A percentile compares a stretch with the other conserved stretches of the same genome.
Conservation (phyloP, 2,888 invertebrate genomes). For the Mimachlamys varia region DNA sequence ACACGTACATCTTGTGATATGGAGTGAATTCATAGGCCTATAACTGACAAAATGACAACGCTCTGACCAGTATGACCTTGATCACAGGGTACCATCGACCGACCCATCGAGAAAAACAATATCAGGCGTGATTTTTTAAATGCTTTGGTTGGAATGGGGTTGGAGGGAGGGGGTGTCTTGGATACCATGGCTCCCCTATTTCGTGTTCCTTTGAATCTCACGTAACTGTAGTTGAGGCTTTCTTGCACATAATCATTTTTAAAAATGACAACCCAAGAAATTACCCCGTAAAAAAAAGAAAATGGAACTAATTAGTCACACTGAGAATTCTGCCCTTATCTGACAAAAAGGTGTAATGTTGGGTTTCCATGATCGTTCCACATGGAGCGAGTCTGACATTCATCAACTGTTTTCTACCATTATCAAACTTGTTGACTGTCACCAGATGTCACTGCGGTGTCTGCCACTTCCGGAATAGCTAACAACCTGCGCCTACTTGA, state of each 20-base stretch:
- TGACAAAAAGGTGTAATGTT: too few species aligned
- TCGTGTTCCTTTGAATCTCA: not conserved
- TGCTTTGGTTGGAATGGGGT: too few species aligned
- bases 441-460: not conserved
- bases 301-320: not conserved
- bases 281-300: not conserved
- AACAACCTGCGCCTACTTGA: not conserved
- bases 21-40: too few species aligned
- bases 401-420: not conserved
- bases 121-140: too few species aligned
- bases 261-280: not conserved
- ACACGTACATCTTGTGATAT: too few species aligned
- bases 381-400: not conserved
- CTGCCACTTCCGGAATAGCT: not conserved
- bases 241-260: too few species aligned
- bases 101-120: too few species aligned
- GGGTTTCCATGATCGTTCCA: not conserved
- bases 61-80: too few species aligned
- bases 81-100: too few species aligned
- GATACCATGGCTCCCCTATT: not conserved
- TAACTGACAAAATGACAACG: too few species aligned
- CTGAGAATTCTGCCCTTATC: not conserved
- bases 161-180: too few species aligned
- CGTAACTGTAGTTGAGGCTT: not conserved
- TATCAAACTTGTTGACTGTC: slow-evolving; percentile 4